These are phyloP conservation scores for Grapholita molesta DNA, from an alignment of 1,140 invertebrate genomes.

Conservation along the genomic window DNA sequence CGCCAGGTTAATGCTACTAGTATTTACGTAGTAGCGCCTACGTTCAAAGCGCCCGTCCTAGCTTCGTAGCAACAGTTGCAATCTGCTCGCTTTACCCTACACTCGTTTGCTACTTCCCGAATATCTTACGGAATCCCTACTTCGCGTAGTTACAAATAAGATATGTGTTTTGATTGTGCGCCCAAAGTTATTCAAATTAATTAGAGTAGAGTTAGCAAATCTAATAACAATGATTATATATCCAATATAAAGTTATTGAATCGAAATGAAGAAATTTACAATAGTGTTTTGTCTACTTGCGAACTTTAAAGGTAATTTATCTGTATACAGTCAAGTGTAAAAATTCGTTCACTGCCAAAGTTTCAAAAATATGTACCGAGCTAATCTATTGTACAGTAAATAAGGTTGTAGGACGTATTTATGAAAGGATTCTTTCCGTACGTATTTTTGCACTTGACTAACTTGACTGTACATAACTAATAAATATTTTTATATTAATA, in stretches of 20 bases:
- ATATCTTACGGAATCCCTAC: not conserved
- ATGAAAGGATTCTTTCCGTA: too few species aligned
- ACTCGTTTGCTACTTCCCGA: constrained; percentile 37
- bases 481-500: too few species aligned
- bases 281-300: constrained; percentile 25
- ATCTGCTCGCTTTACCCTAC: constrained; percentile 43
- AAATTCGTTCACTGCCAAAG: too few species aligned
- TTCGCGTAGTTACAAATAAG: not conserved
- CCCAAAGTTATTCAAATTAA: too few species aligned
- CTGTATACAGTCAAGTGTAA: too few species aligned
- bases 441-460: too few species aligned
- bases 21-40: constrained; percentile 31
- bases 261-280: constrained; percentile 24
- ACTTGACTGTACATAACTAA: too few species aligned
- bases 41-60: constrained; percentile 32
- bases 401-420: too few species aligned
- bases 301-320: constrained; percentile 30
- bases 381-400: too few species aligned
- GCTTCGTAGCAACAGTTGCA: constrained; percentile 67
- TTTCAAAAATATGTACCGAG: too few species aligned
- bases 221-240: not conserved
- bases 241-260: not conserved
- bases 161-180: not conserved
- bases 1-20: not conserved
- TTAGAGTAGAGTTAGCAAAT: too few species aligned